Evolutionary conservation across 2,797 vertebrate species (phyloP), one percentile per base, ranked within the genome.

Genomic region (Gephyroberyx darwinii): DNA sequence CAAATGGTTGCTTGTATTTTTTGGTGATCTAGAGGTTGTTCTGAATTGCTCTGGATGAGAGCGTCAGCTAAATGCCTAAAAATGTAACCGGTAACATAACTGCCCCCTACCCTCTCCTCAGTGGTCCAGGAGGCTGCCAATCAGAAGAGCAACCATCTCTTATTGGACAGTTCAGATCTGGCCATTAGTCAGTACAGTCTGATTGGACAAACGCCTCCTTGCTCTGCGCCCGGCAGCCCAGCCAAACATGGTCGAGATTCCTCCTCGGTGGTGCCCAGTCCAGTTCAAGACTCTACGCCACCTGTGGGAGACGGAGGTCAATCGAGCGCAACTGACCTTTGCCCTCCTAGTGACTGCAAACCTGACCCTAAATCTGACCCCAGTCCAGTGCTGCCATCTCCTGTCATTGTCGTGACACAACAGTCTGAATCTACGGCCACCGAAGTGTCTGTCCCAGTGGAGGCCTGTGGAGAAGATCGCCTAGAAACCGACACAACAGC

Each of bases 121-220:
- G 96, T 95, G 89, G 93, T 98, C 83, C 93, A 95, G 65, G 96
- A 97, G 68, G 95, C 96, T 1, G 94, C 94, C 1, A 61, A 92
- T 67, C 84, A 94, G 88, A 96, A 94, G 90, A 97, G 93, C 84
- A 95, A 94, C 88, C 95, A 95, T 83, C 91, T 96, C n/a, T 93
- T 95, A 78, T 86, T 96, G 86, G 95, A 97, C 82, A 94, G 93
- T 51, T 81, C 94, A 16, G 94, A 93, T 35, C 84, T 96, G 73
- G 93, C 91, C 53, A 92, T 95, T 41, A 97, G 96, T 0, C 94
- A 96, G 84, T 95, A 94, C 90, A 97, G 96, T 73, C 89, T 97
- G 78, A 89, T 91, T 0, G 96, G 92, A 7, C 93, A 91, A 58
- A 94, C 92, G 0, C 92, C 93, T 0, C 84, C 85, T 6, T 89